Conservation (phyloP, 2,888 invertebrate species). For the Dryobotodes eremita region DNA sequence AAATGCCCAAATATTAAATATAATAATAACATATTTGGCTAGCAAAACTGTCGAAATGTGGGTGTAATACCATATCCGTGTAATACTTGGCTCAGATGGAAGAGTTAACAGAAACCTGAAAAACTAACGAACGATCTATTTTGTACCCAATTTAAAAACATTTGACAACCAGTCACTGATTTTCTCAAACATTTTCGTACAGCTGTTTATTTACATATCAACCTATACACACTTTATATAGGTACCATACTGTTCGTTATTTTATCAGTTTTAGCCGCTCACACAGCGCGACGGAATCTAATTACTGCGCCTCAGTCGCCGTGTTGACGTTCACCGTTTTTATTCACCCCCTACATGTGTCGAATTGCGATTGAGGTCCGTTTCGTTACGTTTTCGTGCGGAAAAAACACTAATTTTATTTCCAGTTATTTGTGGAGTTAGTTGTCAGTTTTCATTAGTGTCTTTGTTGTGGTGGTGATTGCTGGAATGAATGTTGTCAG, state of each 20-base stretch:
- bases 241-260: constrained; percentile 54
- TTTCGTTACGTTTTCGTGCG: constrained; percentile 37
- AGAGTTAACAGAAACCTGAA: not conserved
- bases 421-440: constrained; percentile 25
- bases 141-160: not conserved
- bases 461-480: not conserved
- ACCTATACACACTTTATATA: constrained; percentile 40
- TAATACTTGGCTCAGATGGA: not conserved
- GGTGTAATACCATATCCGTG: not conserved
- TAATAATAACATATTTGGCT: not conserved
- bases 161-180: constrained; percentile 12
- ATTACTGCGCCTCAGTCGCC: constrained; percentile 68
- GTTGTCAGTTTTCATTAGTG: constrained; percentile 23
- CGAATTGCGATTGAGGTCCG: constrained; percentile 65
- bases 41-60: not conserved
- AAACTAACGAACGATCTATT: not conserved
- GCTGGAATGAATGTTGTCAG: not conserved
- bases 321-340: constrained; percentile 68
- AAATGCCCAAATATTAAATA: not conserved
- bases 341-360: constrained; percentile 65
- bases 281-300: constrained; percentile 68
- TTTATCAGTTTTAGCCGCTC: constrained; percentile 64
- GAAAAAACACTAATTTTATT: constrained; percentile 57
- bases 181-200: constrained; percentile 2
- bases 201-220: constrained; percentile 21